Evolutionary conservation across 2,888 invertebrate species (phyloP).

Genomic region (Gerris lacustris): DNA sequence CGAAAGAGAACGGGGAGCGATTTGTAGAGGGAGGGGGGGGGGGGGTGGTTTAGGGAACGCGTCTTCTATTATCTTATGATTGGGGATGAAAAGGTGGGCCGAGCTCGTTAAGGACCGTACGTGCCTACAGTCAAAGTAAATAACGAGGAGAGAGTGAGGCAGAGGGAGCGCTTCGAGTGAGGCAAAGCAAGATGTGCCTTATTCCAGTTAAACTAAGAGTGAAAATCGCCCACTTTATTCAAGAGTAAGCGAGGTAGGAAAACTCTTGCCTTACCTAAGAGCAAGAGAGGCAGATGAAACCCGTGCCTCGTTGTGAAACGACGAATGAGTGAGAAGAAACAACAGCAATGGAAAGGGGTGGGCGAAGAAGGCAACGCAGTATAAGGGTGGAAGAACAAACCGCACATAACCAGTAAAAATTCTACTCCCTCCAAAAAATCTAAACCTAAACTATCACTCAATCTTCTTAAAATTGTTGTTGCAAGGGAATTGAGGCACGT

Average conservation of each 20-base stretch:
- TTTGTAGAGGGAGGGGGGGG: too few relatives aligned
- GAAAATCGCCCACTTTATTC: too few relatives aligned
- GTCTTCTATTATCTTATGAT: conserved; percentile 5
- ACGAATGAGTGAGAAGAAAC: background rate
- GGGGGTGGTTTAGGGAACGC: background rate
- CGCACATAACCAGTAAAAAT: background rate
- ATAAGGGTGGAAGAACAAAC: background rate
- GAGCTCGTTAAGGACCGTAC: conserved; percentile 5
- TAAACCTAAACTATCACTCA: too few relatives aligned
- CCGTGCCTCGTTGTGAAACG: too few relatives aligned
- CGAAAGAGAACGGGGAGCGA: background rate
- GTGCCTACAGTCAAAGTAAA: conserved; percentile 5
- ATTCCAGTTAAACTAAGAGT: too few relatives aligned
- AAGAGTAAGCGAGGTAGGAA: too few relatives aligned
- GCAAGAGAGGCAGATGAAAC: too few relatives aligned
- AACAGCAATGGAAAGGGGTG: background rate
- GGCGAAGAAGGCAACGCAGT: background rate
- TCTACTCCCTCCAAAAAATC: background rate
- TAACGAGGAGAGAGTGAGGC: background rate
- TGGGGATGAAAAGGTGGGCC: conserved; percentile 5
- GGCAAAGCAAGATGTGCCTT: too few relatives aligned
- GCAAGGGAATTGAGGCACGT: too few relatives aligned
- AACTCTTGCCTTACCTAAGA: too few relatives aligned
- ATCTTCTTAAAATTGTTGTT: too few relatives aligned
- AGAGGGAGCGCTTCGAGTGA: too few relatives aligned